phyloP scores from a whole-genome alignment of 2,888 invertebrate species.

The Agrilus cyanescens region DNA sequence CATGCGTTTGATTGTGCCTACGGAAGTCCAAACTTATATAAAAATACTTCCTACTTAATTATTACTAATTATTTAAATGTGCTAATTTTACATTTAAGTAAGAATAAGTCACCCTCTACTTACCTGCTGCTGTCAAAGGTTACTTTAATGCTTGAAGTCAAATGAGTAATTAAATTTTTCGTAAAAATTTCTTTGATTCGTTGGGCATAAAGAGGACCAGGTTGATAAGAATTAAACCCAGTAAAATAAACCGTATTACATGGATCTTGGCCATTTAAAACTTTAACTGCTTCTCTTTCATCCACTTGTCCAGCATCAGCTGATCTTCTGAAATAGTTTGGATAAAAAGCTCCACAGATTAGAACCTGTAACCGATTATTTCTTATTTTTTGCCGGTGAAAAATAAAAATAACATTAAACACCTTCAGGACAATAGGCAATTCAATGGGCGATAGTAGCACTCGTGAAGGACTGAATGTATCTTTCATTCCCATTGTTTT shows the following conservation, averaged over 20 bases:
- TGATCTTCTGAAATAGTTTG: constrained; percentile 68
- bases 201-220: constrained; percentile 55
- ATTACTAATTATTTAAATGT: too few species aligned
- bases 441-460: constrained; percentile 38
- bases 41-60: too few species aligned
- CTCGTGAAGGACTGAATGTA: constrained; percentile 35
- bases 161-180: constrained; percentile 26
- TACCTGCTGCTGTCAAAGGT: constrained; percentile 43
- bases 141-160: constrained; percentile 37
- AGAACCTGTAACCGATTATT: constrained; percentile 42
- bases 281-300: constrained; percentile 54
- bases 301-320: constrained; percentile 42
- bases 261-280: constrained; percentile 63
- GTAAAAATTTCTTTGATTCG: constrained; percentile 49
- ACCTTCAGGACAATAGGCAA: constrained; percentile 55
- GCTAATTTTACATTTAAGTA: not conserved
- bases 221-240: constrained; percentile 50
- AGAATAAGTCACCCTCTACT: constrained; percentile 6
- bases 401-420: not conserved
- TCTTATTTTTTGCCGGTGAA: too few species aligned
- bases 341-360: constrained; percentile 86
- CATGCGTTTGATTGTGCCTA: not conserved
- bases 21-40: not conserved
- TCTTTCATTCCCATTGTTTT: constrained; percentile 46
- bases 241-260: constrained; percentile 59